Base-by-base conservation (phyloP, 2,797 vertebrate species). In the Centropyge bicolor region DNA sequence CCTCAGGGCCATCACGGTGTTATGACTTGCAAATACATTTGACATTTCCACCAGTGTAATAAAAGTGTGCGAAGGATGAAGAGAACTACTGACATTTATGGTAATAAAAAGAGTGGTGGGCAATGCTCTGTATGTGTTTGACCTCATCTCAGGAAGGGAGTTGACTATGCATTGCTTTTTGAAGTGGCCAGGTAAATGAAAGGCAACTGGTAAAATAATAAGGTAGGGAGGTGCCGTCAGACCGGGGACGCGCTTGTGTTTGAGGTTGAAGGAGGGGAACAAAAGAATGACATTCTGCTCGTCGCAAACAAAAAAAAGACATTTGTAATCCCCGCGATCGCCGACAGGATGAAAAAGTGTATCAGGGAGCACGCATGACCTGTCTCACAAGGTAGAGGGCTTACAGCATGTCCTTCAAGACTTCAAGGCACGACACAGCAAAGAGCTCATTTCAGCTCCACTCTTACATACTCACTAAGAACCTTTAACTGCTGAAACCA, bases 51-150 rank as follows among this genome's bases (percentile, higher is more conserved):
- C 76, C 75, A 60, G 83, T 75, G 90, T 89, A 92, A 93, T 94
- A 92, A 92, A 94, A 92, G 87, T 82, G 84, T 74, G 70, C 45
- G 77, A 80, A 90, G 87, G 92, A 95, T 94, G 93, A 95, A 95
- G 91, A 89, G 89, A 87, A 85, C 88, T 88, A 88, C 87, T 95
- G 95, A 95, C 95, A 96, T 96, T 96, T 95, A 95, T 95, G 94
- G 92, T 95, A 95, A 95, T 95, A 92, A 92, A 95, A 93, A 93
- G 82, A 90, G 90, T 59, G 67, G 82, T 63, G 82, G 74, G 66
- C 86, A 82, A 61, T 68, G 78, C 80, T 73, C 85, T 81, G 88
- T 90, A 85, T 82, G 87, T 87, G 88, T 89, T 95, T 94, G 94
- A 95, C 94, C 94, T 90, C 92, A 90, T 95, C 94, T 87, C 86